Percentiles rank a stretch among this genome's conserved stretches.
Conservation (phyloP, 1,140 invertebrate genomes). For the Anoplophora glabripennis region DNA sequence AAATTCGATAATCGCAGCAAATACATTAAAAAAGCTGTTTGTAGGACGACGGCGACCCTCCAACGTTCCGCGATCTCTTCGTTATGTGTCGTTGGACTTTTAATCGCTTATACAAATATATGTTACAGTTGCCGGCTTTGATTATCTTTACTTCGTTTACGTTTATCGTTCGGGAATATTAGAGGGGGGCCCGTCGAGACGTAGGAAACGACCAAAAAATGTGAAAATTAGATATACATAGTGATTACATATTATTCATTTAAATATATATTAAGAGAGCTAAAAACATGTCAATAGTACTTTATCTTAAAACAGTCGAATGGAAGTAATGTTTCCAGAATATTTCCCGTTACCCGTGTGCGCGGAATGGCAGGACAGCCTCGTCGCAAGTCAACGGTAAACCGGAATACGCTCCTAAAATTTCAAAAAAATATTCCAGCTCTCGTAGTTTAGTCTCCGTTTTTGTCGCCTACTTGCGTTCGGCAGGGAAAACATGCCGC, state of each 20-base stretch:
- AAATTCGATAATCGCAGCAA: conserved; percentile 40
- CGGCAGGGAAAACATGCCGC: background rate
- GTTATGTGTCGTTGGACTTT: conserved; percentile 14
- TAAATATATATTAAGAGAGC: conserved; percentile 31
- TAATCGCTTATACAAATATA: background rate
- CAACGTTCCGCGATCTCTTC: conserved; percentile 13
- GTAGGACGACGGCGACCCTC: too few species aligned
- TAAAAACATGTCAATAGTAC: conserved; percentile 32
- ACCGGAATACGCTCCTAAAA: background rate
- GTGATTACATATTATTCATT: conserved; percentile 31
- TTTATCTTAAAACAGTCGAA: conserved; percentile 28
- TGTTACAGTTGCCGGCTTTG: conserved; percentile 3
- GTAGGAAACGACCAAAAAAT: conserved; percentile 28
- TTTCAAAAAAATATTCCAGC: too few species aligned
- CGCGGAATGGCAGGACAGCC: too few species aligned
- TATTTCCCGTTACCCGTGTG: background rate
- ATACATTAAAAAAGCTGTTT: conserved; percentile 35
- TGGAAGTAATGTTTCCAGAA: conserved; percentile 23
- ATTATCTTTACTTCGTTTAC: conserved; percentile 12
- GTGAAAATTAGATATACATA: conserved; percentile 32
- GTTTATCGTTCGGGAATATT: conserved; percentile 4
- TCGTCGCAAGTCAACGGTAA: too few species aligned
- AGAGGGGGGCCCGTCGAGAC: conserved; percentile 8
- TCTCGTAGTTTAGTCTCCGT: too few species aligned
- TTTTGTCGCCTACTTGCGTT: too few species aligned